phyloP scores from a whole-genome alignment of 2,797 vertebrate species.

The Petrocephalus schoutedeni region DNA sequence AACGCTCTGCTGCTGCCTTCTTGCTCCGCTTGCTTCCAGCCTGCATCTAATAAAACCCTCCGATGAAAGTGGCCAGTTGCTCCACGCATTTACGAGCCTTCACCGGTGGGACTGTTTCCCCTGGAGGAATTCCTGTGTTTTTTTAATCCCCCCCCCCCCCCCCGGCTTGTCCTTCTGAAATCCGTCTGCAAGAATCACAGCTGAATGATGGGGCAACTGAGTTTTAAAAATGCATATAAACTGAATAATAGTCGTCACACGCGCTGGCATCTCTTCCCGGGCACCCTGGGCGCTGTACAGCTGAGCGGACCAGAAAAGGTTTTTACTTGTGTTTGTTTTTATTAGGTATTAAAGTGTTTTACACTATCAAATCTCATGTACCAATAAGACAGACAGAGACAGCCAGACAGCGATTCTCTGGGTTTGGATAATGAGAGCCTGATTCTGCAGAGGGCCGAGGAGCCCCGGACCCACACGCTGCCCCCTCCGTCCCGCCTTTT shows the following conservation, averaged over 20 bases:
- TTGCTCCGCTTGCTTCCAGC: conserved; percentile 48
- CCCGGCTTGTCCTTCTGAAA: neutral
- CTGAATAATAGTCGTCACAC: neutral
- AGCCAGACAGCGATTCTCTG: neutral
- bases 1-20: conserved; percentile 36
- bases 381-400: neutral
- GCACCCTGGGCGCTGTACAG: neutral
- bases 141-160: neutral
- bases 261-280: neutral
- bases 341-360: neutral
- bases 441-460: neutral
- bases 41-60: conserved; percentile 48
- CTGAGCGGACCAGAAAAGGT: neutral
- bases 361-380: neutral
- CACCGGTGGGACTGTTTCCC: neutral
- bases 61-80: neutral
- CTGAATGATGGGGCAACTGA: neutral
- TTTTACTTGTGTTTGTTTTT: neutral
- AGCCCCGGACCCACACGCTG: neutral
- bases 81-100: neutral
- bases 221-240: neutral
- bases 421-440: neutral
- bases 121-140: neutral
- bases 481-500: neutral
- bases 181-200: neutral